These are phyloP conservation scores for Lepidurus apus DNA, from an alignment of 1,140 invertebrate genomes.

Conservation along the genomic window DNA sequence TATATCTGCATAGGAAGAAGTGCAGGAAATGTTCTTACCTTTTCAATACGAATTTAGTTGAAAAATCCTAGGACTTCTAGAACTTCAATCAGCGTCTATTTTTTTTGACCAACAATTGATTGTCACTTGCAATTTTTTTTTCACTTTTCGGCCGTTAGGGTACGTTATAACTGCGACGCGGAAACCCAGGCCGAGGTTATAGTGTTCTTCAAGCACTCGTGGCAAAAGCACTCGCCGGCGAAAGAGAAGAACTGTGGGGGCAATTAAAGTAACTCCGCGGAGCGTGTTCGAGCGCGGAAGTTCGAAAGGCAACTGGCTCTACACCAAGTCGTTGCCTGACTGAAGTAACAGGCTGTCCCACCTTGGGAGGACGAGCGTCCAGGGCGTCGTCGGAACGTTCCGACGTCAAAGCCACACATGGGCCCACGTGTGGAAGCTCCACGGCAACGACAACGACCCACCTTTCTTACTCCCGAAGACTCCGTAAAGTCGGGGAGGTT, in stretches of 20 bases:
- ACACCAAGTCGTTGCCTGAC: background rate
- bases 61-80: too few species aligned
- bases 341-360: constrained; percentile 21
- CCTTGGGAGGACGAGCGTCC: constrained; percentile 16
- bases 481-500: background rate
- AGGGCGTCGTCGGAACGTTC: background rate
- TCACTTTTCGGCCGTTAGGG: background rate
- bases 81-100: too few species aligned
- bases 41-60: too few species aligned
- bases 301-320: constrained; percentile 4
- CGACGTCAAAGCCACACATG: constrained; percentile 13
- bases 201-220: constrained; percentile 8
- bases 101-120: too few species aligned
- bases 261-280: constrained; percentile 15
- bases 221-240: background rate
- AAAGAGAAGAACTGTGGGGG: background rate
- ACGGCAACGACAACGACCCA: constrained; percentile 15
- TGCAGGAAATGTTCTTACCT: too few species aligned
- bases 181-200: background rate
- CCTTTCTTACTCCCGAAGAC: background rate
- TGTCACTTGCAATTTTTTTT: background rate
- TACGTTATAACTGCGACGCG: background rate
- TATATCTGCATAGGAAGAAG: too few species aligned
- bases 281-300: constrained; percentile 3
- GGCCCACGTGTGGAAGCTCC: background rate